phyloP scores from a whole-genome alignment of 2,113 vertebrate species.

The Gallinago undulata region DNA sequence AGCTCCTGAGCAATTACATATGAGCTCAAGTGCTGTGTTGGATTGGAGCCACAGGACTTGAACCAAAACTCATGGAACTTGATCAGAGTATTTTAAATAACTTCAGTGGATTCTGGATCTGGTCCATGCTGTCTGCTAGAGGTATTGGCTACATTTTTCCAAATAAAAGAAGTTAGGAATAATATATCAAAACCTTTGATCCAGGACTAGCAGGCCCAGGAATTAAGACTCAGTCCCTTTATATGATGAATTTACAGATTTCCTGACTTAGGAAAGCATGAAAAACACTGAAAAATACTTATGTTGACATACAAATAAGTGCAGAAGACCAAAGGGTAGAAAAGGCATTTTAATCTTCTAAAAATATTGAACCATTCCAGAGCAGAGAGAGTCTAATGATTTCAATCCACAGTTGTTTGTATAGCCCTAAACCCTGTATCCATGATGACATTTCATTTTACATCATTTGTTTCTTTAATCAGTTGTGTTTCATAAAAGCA shows the following conservation, averaged over 20 bases:
- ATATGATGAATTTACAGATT: conserved; percentile 59
- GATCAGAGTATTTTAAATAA: conserved; percentile 60
- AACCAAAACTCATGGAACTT: conserved; percentile 55
- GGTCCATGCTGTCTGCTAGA: conserved; percentile 60
- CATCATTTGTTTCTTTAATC: conserved; percentile 71
- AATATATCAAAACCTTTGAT: conserved; percentile 66
- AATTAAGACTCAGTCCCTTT: conserved; percentile 41
- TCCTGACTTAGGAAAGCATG: conserved; percentile 45
- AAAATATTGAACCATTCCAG: conserved; percentile 52
- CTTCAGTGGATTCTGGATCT: conserved; percentile 52
- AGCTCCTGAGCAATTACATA: conserved; percentile 20
- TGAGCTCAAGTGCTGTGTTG: not conserved
- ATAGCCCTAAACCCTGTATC: conserved; percentile 40
- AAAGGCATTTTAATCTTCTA: conserved; percentile 61
- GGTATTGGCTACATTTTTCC: conserved; percentile 62
- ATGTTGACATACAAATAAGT: conserved; percentile 61
- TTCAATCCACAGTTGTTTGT: conserved; percentile 59
- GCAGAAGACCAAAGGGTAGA: conserved; percentile 52
- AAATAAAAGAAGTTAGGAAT: conserved; percentile 62
- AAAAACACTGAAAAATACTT: conserved; percentile 61
- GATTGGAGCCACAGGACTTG: conserved; percentile 30
- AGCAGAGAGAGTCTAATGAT: conserved; percentile 49
- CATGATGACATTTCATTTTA: conserved; percentile 69
- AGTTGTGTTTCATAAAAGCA: conserved; percentile 49
- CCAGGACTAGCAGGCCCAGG: not conserved